Evolutionary conservation across 1,140 invertebrate species (phyloP).

Genomic region (Lerema accius): DNA sequence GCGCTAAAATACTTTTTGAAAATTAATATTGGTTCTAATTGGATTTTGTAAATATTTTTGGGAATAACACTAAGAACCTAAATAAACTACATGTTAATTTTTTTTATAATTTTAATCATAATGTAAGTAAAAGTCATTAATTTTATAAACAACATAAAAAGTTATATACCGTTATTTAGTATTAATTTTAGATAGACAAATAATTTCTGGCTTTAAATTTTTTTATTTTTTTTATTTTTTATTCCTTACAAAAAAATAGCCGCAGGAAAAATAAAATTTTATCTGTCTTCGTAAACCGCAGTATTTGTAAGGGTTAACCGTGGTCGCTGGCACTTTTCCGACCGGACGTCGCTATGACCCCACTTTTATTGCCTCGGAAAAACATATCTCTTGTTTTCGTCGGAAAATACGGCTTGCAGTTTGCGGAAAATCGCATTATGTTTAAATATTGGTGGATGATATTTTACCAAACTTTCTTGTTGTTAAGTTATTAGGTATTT

Average conservation of each 20-base stretch:
- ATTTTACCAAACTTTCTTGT: conserved; percentile 1
- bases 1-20: background rate
- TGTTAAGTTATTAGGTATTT: no score
- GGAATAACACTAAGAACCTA: no score
- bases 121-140: no score
- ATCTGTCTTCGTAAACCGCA: conserved; percentile 11
- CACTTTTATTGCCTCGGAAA: conserved; percentile 76
- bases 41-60: no score
- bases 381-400: conserved; percentile 61
- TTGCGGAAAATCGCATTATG: conserved; percentile 11
- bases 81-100: no score
- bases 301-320: conserved; percentile 45
- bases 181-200: no score
- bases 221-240: no score
- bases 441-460: conserved; percentile 14
- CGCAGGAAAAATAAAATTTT: conserved; percentile 17
- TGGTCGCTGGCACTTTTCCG: conserved; percentile 63
- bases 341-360: conserved; percentile 71
- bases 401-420: conserved; percentile 38
- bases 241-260: no score
- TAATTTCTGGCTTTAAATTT: no score
- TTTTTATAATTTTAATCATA: no score
- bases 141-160: no score
- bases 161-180: no score
- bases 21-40: background rate